phyloP scores from a whole-genome alignment of 2,888 invertebrate species.

The Macrophya annulata region DNA sequence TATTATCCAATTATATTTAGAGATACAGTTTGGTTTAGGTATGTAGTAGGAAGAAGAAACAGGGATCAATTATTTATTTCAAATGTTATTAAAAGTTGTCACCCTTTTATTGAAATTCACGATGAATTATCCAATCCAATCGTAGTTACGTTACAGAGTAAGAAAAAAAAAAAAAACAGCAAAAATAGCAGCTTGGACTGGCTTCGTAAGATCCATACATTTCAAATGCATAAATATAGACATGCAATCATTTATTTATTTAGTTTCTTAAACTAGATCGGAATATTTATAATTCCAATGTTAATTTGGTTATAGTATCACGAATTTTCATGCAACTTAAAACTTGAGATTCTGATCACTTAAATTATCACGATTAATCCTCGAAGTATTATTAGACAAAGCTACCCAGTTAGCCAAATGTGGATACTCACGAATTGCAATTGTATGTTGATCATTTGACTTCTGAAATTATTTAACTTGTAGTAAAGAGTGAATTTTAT shows the following conservation, averaged over 20 bases:
- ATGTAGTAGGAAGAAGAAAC: not conserved
- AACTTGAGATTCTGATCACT: slow-evolving; percentile 11
- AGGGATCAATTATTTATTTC: not conserved
- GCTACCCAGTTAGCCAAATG: not conserved
- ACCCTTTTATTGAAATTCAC: slow-evolving; percentile 4
- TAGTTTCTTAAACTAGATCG: not conserved
- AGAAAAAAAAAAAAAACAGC: not conserved
- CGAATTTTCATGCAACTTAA: not conserved
- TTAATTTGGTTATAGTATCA: not conserved
- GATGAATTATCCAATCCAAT: not conserved
- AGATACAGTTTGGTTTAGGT: not conserved
- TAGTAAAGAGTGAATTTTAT: not conserved
- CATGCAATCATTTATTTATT: not conserved
- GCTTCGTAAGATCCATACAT: not conserved
- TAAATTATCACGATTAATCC: not conserved
- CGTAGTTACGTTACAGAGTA: slow-evolving; percentile 12
- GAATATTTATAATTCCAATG: not conserved
- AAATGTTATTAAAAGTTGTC: not conserved
- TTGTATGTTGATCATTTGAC: not conserved
- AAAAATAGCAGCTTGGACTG: not conserved
- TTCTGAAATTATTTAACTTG: not conserved
- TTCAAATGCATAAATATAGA: not conserved
- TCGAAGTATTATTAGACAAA: not conserved
- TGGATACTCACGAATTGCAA: not conserved
- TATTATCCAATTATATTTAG: not conserved